Percentiles rank a stretch among this genome's conserved stretches.
phyloP scores from a whole-genome alignment of 2,113 vertebrate species.

The Nicator chloris region DNA sequence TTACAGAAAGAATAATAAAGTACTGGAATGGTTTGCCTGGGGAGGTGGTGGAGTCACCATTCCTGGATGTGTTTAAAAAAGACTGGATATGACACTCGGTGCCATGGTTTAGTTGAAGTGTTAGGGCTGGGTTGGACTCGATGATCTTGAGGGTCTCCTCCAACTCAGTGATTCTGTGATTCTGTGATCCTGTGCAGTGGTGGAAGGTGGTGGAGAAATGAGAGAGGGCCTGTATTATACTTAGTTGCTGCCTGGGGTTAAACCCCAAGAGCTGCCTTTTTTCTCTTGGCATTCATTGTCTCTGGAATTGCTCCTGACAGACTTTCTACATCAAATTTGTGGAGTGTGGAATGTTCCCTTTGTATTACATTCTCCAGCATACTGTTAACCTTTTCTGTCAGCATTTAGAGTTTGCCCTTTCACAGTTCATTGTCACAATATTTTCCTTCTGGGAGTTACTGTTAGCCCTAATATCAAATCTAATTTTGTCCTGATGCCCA shows the following conservation, averaged over 20 bases:
- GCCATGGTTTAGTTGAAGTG: neutral
- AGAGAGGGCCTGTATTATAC: accelerated
- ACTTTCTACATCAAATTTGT: neutral
- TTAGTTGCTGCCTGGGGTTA: neutral
- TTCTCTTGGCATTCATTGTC: neutral
- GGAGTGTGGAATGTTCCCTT: neutral
- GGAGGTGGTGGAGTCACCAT: neutral
- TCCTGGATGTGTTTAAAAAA: neutral
- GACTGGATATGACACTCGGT: neutral
- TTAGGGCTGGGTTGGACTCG: neutral
- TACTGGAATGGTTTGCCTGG: neutral
- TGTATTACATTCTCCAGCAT: conserved; percentile 7
- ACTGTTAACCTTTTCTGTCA: conserved; percentile 50
- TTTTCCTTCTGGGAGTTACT: conserved; percentile 36
- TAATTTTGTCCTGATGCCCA: conserved; percentile 35
- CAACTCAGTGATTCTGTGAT: neutral
- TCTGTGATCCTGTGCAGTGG: neutral
- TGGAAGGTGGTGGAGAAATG: neutral
- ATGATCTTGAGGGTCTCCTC: neutral
- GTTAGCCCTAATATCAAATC: conserved; percentile 6
- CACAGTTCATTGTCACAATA: conserved; percentile 34
- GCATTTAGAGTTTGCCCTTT: conserved; percentile 45
- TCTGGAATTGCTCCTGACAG: neutral
- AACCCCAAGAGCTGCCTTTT: neutral
- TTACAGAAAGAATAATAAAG: neutral